Conservation (phyloP, 2,797 vertebrate species). For the Lacerta viridis region DNA sequence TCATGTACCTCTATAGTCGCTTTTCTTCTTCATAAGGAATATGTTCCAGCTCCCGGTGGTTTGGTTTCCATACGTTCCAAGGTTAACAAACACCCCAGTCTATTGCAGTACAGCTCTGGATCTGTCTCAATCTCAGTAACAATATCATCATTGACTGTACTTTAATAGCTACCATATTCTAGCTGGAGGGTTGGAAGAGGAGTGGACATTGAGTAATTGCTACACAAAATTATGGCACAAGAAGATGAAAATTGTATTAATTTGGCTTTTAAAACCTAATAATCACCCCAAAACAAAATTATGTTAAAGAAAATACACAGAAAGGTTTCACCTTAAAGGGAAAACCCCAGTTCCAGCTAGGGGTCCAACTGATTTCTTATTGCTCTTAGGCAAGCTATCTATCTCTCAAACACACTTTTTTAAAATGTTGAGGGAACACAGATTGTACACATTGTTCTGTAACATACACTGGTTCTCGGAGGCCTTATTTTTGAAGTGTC, state of each 20-base stretch:
- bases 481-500: conserved; percentile 43
- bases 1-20: neutral
- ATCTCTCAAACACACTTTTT: neutral
- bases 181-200: neutral
- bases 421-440: neutral
- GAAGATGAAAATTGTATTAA: neutral
- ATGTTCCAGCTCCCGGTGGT: neutral
- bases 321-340: neutral
- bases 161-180: neutral
- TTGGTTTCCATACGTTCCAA: neutral
- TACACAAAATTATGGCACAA: neutral
- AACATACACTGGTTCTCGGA: conserved; percentile 11
- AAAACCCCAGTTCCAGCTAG: neutral
- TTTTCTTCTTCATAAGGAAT: neutral
- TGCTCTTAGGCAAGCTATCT: neutral
- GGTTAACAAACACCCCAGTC: neutral
- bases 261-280: neutral
- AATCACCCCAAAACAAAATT: conserved; percentile 4
- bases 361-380: neutral
- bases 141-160: neutral
- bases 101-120: neutral
- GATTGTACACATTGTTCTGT: neutral
- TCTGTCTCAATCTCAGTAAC: conserved; percentile 2
- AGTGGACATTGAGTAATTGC: neutral
- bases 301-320: neutral